Conservation (phyloP, 2,113 vertebrate genomes). For the Microtus ochrogaster region DNA sequence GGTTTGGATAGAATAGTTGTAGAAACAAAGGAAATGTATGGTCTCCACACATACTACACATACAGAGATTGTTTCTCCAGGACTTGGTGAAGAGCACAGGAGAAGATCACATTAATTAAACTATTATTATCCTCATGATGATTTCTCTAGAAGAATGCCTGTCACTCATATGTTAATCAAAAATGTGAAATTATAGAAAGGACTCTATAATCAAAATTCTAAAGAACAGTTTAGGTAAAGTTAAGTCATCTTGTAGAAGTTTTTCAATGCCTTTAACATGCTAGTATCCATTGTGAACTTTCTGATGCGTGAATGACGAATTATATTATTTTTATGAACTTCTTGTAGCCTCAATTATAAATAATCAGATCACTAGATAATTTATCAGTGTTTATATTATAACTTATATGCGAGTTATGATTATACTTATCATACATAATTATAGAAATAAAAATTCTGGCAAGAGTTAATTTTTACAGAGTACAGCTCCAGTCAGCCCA, state of each 20-base stretch:
- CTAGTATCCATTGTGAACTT: background rate
- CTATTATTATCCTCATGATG: background rate
- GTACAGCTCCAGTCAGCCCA: background rate
- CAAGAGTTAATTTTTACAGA: background rate
- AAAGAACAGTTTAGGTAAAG: background rate
- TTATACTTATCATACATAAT: background rate
- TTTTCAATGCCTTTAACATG: background rate
- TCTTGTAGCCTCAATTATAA: background rate
- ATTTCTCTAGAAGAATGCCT: background rate
- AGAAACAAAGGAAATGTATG: background rate
- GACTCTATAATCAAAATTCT: constrained; percentile 33
- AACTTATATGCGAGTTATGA: background rate
- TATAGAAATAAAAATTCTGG: background rate
- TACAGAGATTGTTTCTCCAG: background rate
- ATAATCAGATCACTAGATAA: background rate
- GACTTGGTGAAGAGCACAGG: background rate
- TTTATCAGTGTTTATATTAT: background rate
- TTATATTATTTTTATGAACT: background rate
- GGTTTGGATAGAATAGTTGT: background rate
- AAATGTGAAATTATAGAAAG: constrained; percentile 24
- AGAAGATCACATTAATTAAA: background rate
- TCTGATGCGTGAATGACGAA: background rate
- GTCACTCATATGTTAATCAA: background rate
- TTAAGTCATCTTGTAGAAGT: background rate
- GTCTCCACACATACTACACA: background rate